phyloP scores from a whole-genome alignment of 2,113 vertebrate species.

The Paraplagusia blochii region DNA sequence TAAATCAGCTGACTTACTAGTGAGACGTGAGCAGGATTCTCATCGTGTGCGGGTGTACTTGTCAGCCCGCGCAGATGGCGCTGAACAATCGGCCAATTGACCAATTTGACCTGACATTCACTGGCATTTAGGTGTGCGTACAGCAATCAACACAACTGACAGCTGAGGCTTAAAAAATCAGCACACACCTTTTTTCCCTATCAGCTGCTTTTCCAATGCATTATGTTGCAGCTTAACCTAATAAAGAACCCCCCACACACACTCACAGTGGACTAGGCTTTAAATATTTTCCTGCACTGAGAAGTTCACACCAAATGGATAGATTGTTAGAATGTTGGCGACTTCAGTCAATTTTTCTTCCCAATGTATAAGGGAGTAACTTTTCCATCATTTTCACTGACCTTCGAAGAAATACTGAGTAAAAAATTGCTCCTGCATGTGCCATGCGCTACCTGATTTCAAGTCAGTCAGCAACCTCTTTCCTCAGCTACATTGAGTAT shows the following conservation, averaged over 20 bases:
- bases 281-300: too few species aligned
- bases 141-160: constrained; percentile 5
- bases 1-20: too few species aligned
- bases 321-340: too few species aligned
- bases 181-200: constrained; percentile 28
- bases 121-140: constrained; percentile 16
- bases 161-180: constrained; percentile 33
- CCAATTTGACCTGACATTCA: constrained; percentile 4
- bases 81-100: neutral
- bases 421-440: too few species aligned
- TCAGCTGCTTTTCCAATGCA: constrained; percentile 14
- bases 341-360: neutral
- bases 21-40: too few species aligned
- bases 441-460: too few species aligned
- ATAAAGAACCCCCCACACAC: constrained; percentile 32
- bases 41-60: constrained; percentile 97
- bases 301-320: too few species aligned
- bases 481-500: too few species aligned
- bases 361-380: too few species aligned
- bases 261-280: neutral
- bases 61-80: constrained; percentile 95
- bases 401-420: too few species aligned
- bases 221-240: constrained; percentile 46
- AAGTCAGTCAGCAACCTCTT: too few species aligned
- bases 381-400: too few species aligned